A percentile compares a stretch with the other conserved stretches of the same genome.
Conservation (phyloP, 2,888 invertebrate genomes). For the Dromius quadrimaculatus region DNA sequence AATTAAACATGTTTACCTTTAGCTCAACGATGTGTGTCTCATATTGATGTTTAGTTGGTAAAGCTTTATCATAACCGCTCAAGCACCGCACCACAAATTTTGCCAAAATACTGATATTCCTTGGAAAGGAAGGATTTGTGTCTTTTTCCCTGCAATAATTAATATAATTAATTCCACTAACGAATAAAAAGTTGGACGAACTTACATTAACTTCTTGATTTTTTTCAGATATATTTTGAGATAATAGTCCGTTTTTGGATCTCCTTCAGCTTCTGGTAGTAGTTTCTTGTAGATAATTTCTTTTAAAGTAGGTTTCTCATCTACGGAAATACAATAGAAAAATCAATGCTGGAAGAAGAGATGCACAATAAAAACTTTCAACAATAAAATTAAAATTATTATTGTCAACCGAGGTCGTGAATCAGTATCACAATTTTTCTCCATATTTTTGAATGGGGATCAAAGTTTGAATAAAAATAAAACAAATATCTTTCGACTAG, state of each 20-base stretch:
- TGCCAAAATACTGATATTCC: neutral
- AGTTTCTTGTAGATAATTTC: neutral
- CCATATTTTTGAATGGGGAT: no score
- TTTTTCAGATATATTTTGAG: neutral
- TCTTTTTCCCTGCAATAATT: no score
- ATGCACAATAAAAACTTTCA: neutral
- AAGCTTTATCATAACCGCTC: neutral
- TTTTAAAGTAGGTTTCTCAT: neutral
- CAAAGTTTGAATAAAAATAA: no score
- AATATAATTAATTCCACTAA: neutral
- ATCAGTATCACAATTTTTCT: no score
- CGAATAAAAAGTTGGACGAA: neutral
- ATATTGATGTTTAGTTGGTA: conserved; percentile 11
- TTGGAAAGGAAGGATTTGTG: neutral
- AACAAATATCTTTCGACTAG: no score
- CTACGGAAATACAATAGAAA: neutral
- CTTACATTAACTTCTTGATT: neutral
- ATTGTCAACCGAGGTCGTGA: no score
- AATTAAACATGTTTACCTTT: no score
- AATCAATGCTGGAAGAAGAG: neutral
- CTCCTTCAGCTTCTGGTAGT: neutral
- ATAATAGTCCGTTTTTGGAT: neutral
- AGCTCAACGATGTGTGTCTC: conserved; percentile 17
- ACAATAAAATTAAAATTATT: no score
- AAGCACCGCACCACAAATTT: neutral